Base-by-base conservation (phyloP, 2,113 vertebrate genomes). In the Zapus hudsonius region DNA sequence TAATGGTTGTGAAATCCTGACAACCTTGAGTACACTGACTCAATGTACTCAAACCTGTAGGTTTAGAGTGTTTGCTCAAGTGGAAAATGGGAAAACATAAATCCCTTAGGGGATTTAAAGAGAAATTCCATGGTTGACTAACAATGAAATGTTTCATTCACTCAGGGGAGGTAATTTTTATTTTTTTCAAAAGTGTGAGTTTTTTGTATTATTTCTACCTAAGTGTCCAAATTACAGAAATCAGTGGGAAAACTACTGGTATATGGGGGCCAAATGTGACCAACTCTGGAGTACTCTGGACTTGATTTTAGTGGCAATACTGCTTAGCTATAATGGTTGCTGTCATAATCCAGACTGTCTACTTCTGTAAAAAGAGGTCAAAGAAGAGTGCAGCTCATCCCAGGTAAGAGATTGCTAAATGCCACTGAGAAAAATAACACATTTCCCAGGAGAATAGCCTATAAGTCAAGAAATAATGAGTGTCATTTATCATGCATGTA, bases 181-280 rank as follows among this genome's bases (percentile, higher is more conserved):
- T 55, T 64, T 29, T 89, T 63, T 83, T 33, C 82, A 79, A 55
- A 25, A 86, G 92, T 89, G 47, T 92, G 22, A 85, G 7, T 89
- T 97, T 90, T 91, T 89, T n/a, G 80, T 0, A 44, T 78, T 96
- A 96, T 96, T 76, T 88, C 23, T 93, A 84, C 89, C 9, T 75
- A 98, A 98, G 33, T 98, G 97, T 90, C 61, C 93, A 66, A 94
- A 97, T 89, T 98, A 61, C 94, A 97, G 79, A 96, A 66, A 73
- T 3, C 83, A 7, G 22, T 98, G 96, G 96, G 52, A 79, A 94
- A 95, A 97, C 25, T 98, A 97, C 33, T 98, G 97, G 97, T 98
- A 98, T 85, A 93, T 97, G 96, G 98, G 97, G 0, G 36, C 93
- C 66, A 98, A 96, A 89, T 98, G 98, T 94, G 81, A 98, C 17